A percentile compares a stretch with the other conserved stretches of the same genome.
Conservation (phyloP, 2,888 invertebrate genomes). For the Lymantria monacha region DNA sequence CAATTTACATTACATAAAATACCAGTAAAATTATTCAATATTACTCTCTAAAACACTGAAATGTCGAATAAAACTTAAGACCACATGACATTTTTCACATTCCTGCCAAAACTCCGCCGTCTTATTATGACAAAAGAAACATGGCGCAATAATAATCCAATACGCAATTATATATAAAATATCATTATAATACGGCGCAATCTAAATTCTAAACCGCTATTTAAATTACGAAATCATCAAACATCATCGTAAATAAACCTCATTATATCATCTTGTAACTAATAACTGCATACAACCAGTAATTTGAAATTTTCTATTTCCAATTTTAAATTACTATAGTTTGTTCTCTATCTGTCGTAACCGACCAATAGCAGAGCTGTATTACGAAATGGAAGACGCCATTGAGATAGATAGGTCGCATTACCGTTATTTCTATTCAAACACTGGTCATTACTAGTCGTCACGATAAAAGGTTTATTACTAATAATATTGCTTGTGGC, state of each 20-base stretch:
- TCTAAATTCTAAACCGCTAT: slow-evolving; percentile 25
- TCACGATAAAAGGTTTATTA: slow-evolving; percentile 16
- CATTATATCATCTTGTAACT: slow-evolving; percentile 41
- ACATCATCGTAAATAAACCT: slow-evolving; percentile 34
- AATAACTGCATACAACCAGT: slow-evolving; percentile 40
- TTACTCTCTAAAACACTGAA: no score
- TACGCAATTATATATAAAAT: slow-evolving; percentile 1
- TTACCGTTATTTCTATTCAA: slow-evolving; percentile 40
- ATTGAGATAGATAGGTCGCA: slow-evolving; percentile 42
- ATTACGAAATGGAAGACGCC: slow-evolving; percentile 49
- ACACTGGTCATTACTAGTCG: slow-evolving; percentile 21
- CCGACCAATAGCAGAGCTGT: slow-evolving; percentile 38
- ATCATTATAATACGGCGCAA: slow-evolving; percentile 12
- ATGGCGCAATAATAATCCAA: no score
- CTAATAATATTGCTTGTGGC: slow-evolving; percentile 16
- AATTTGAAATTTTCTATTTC: slow-evolving; percentile 57
- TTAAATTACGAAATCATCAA: slow-evolving; percentile 31
- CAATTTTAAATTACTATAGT: slow-evolving; percentile 42
- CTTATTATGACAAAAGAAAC: no score
- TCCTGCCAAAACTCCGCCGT: no score
- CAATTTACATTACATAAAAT: no score
- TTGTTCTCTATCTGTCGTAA: slow-evolving; percentile 19
- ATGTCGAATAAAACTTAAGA: no score
- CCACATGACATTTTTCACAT: no score
- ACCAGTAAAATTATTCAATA: no score